Percentiles rank a stretch among this genome's conserved stretches.
Evolutionary conservation across 2,888 invertebrate genomes (phyloP).

Genomic region (Pseudanteris insignis): DNA sequence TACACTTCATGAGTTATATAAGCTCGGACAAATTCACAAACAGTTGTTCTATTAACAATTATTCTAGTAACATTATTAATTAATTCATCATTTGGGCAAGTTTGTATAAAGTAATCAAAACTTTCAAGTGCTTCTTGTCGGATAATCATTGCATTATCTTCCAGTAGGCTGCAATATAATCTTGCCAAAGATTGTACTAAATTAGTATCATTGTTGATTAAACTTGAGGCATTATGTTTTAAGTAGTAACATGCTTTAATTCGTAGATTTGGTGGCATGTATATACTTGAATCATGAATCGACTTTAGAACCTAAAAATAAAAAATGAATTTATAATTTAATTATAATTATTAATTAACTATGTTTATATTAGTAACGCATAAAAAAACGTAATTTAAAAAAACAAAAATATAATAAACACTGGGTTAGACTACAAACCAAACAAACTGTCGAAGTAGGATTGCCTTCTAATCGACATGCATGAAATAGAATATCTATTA

Average conservation of each 20-base stretch:
- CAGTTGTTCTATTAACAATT: constrained; percentile 45
- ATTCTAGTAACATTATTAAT: constrained; percentile 50
- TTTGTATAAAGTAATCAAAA: constrained; percentile 53
- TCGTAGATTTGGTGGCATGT: constrained; percentile 41
- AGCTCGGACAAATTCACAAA: constrained; percentile 50
- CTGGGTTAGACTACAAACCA: constrained; percentile 48
- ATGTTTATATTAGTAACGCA: too few relatives aligned
- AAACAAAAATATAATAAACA: too few relatives aligned
- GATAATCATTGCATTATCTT: constrained; percentile 52
- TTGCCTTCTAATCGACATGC: constrained; percentile 39
- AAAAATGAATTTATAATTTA: too few relatives aligned
- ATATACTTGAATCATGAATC: constrained; percentile 35
- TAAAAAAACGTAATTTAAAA: too few relatives aligned
- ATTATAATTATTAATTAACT: background rate
- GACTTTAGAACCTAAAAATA: constrained; percentile 50
- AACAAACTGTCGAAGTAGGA: constrained; percentile 32
- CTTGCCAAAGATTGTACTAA: constrained; percentile 44
- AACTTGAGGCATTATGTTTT: constrained; percentile 39
- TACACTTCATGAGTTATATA: constrained; percentile 51
- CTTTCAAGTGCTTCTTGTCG: constrained; percentile 58
- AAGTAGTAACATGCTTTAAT: constrained; percentile 50
- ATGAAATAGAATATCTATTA: constrained; percentile 47
- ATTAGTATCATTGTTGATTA: constrained; percentile 16
- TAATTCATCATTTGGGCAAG: constrained; percentile 51
- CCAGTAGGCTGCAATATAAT: constrained; percentile 52